phyloP scores from a whole-genome alignment of 2,888 invertebrate genomes.

The Scaptomyza parva region DNA sequence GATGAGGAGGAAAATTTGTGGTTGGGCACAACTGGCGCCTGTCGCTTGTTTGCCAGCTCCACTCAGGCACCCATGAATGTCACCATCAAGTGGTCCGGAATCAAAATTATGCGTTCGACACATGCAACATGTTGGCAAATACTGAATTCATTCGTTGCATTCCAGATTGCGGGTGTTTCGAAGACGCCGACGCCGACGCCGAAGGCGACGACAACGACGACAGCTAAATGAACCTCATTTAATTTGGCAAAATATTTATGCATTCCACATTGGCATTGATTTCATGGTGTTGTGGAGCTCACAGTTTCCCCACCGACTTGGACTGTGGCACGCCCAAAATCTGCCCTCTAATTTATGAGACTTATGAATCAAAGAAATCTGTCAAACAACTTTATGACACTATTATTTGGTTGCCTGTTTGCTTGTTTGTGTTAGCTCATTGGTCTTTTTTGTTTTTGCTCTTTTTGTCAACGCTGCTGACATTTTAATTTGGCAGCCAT shows the following conservation, averaged over 20 bases:
- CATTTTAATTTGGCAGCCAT: constrained; percentile 80
- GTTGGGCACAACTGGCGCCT: constrained; percentile 58
- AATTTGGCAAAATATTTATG: constrained; percentile 78
- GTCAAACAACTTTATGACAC: constrained; percentile 77
- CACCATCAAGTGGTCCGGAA: constrained; percentile 60
- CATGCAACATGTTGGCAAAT: constrained; percentile 56
- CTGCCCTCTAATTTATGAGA: constrained; percentile 65
- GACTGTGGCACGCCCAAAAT: constrained; percentile 65
- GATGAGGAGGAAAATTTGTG: constrained; percentile 11
- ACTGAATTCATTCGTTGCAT: constrained; percentile 31
- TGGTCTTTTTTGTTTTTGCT: neutral
- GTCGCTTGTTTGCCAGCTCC: constrained; percentile 16
- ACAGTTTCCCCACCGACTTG: constrained; percentile 17
- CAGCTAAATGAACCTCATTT: constrained; percentile 77
- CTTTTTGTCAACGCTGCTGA: constrained; percentile 57
- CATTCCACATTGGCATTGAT: constrained; percentile 67
- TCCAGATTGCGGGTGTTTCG: constrained; percentile 48
- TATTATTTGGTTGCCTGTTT: constrained; percentile 39
- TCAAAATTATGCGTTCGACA: constrained; percentile 67
- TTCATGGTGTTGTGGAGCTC: constrained; percentile 37
- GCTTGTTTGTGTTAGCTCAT: neutral
- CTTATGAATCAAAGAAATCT: constrained; percentile 76
- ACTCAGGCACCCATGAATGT: constrained; percentile 60
- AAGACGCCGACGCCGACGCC: constrained; percentile 56
- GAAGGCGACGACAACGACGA: constrained; percentile 56